These are phyloP conservation scores for Scolanthus callimorphus DNA, from an alignment of 92 coral and sea anemone species.

Conservation along the genomic window DNA sequence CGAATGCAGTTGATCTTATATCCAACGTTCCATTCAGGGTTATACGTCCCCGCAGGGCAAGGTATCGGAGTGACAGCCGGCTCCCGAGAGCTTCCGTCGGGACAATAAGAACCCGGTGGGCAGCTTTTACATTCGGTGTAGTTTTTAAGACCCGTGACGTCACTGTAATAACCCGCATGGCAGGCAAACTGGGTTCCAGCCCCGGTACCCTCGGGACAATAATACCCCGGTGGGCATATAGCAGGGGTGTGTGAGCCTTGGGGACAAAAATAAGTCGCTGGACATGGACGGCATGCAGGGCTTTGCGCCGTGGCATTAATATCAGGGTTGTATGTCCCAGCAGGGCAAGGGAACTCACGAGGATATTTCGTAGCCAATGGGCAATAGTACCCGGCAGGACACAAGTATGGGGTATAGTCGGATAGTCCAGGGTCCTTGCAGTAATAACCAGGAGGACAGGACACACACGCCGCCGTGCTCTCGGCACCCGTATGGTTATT, in stretches of 20 bases:
- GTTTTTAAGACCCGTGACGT: constrained; percentile 63
- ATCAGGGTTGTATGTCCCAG: constrained; percentile 86
- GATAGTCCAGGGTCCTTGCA: constrained; percentile 81
- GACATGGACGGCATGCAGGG: constrained; percentile 80
- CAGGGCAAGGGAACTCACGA: constrained; percentile 93
- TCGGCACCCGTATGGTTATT: constrained; percentile 74
- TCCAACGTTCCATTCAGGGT: constrained; percentile 80
- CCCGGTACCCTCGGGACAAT: constrained; percentile 91
- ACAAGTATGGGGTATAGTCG: constrained; percentile 46
- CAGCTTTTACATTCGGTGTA: constrained; percentile 84
- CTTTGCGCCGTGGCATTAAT: constrained; percentile 63
- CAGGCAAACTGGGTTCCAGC: constrained; percentile 85
- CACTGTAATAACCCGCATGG: constrained; percentile 90
- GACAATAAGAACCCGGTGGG: constrained; percentile 92
- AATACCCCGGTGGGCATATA: constrained; percentile 86
- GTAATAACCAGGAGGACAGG: constrained; percentile 86
- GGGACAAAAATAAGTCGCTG: constrained; percentile 74
- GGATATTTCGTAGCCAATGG: constrained; percentile 85
- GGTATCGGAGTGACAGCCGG: constrained; percentile 81
- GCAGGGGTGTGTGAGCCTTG: constrained; percentile 74
- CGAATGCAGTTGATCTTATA: constrained; percentile 85
- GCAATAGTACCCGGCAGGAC: constrained; percentile 94
- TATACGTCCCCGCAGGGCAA: constrained; percentile 97
- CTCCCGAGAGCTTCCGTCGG: constrained; percentile 88
- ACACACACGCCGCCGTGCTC: constrained; percentile 51